Evolutionary conservation across 2,888 invertebrate species (phyloP), one percentile per base, ranked within the genome.

Genomic region (Platycheirus albimanus): DNA sequence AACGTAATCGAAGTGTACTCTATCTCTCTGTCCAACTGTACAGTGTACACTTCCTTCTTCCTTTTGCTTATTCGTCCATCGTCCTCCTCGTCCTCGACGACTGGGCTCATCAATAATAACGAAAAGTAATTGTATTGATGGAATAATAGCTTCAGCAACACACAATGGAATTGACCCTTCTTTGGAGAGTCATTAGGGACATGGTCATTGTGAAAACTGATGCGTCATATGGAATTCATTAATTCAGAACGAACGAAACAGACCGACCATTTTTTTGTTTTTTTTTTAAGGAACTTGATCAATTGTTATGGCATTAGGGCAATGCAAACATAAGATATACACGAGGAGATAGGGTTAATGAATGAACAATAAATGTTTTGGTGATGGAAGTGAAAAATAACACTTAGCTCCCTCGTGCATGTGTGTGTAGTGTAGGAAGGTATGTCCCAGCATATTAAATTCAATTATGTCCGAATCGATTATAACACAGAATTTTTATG

Each of bases 61-160:
- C 15, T 54, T 20, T 17, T 33, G 6, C n/a, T 19, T 19, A 33
- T 33, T n/a, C 36, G 7, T 17, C 52, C 2, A 8, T 33, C 47
- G 19, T 20, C 47, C 4, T 20, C n/a, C 17, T 52, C 17, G 19
- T 38, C 15, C 41, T 33, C 11, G 30, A 63, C 30, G 47, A 33
- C 41, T 72, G 24, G 54, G 38, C 30, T 67, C 71, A 72, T 77
- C 54, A 63, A 77, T 77, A 72, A 81, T 45, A 64, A 72, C 43
- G 30, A 36, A 76, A 66, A 64, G 67, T 77, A 77, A 77, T 83
- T 83, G 67, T 67, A 63, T 77, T 69, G 83, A 71, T 67, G 63
- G 67, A 58, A 72, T 67, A 63, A 83, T 77, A 52, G 71, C 11
- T 63, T 11, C 15, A 45, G 52, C 64, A 58, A 70, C 36, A 75